Evolutionary conservation across 1,140 invertebrate species (phyloP).

Genomic region (Colletes latitarsis): DNA sequence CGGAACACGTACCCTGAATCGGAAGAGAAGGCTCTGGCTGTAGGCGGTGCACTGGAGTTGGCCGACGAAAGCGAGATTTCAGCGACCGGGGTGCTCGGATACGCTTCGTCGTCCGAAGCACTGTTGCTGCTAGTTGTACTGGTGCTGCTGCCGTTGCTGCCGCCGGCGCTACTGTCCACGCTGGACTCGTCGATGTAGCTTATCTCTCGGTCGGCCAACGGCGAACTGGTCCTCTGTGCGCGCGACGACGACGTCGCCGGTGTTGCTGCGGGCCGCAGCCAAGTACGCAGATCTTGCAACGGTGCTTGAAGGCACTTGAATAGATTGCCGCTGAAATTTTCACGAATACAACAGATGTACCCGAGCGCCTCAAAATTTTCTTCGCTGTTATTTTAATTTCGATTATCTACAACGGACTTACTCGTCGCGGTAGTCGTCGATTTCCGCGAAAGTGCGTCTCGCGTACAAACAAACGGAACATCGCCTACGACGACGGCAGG

Average conservation of each 20-base stretch:
- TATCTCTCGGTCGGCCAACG: slow-evolving; percentile 67
- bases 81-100: slow-evolving; percentile 68
- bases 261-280: slow-evolving; percentile 80
- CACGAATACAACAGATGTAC: not conserved
- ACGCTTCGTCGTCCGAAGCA: slow-evolving; percentile 76
- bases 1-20: slow-evolving; percentile 79
- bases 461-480: slow-evolving; percentile 85
- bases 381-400: no score
- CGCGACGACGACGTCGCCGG: slow-evolving; percentile 68
- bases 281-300: slow-evolving; percentile 81
- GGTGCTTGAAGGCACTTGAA: slow-evolving; percentile 84
- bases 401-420: slow-evolving; percentile 66
- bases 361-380: no score
- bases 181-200: slow-evolving; percentile 75
- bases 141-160: slow-evolving; percentile 48
- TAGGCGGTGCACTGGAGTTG: slow-evolving; percentile 70
- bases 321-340: slow-evolving; percentile 80
- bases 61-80: slow-evolving; percentile 73
- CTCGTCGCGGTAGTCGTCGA: slow-evolving; percentile 80
- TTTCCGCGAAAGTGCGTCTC: slow-evolving; percentile 83
- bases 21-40: slow-evolving; percentile 80
- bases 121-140: slow-evolving; percentile 68
- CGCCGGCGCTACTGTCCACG: slow-evolving; percentile 55
- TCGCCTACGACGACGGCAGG: slow-evolving; percentile 80
- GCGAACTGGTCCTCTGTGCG: slow-evolving; percentile 70